Base-by-base conservation (phyloP, 2,113 vertebrate species). In the Hepsetus odoe region DNA sequence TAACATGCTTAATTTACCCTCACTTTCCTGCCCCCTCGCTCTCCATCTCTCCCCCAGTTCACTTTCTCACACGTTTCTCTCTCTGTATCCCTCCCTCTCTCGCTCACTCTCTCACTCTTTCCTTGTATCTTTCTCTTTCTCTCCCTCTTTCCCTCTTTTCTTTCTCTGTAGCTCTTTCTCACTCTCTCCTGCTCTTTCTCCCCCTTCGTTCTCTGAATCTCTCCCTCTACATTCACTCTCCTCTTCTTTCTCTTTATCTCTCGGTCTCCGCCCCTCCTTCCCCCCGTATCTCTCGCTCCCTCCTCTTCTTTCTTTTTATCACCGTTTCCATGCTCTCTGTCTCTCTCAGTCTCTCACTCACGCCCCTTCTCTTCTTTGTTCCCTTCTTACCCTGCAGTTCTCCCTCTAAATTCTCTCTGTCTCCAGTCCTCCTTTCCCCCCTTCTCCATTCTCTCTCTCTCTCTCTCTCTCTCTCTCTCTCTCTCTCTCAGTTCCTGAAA, bases 1-100 rank as follows among this genome's bases (percentile, higher is more conserved):
- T 80, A 28, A 46, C 74, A 68, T 72, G 77, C 78, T 80, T 73
- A 68, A 83, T 73, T 83, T 75, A 58, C 46, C 32, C 67, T 42
- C 59, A 30, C 56, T 79, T 38, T 56, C 49, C 42, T 24, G 10
- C 38, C 53, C 49, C 40, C 14, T 56, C 51, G 11, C 38, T 35
- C 13, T 28, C 4, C 58, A 53, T 22, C 7, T n/a, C 49, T 30
- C 26, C 10, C 16, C 56, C 46, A 14, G 33, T 3, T 20, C 32
- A 35, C 26, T 51, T 61, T 66, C 13, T 70, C n/a, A 10, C 55
- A 16, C 5, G 3, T 44, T 30, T 53, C 49, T 64, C 30, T 76
- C n/a, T 44, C 72, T 74, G 28, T 44, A 55, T 70, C 30, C 28
- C 40, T 53, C 26, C 33, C 74, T 66, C 13, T 70, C n/a, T 22